A percentile compares a stretch with the other conserved stretches of the same genome.
These are phyloP conservation scores for Valencia hispanica DNA, from an alignment of 2,797 vertebrate species.

Conservation along the genomic window DNA sequence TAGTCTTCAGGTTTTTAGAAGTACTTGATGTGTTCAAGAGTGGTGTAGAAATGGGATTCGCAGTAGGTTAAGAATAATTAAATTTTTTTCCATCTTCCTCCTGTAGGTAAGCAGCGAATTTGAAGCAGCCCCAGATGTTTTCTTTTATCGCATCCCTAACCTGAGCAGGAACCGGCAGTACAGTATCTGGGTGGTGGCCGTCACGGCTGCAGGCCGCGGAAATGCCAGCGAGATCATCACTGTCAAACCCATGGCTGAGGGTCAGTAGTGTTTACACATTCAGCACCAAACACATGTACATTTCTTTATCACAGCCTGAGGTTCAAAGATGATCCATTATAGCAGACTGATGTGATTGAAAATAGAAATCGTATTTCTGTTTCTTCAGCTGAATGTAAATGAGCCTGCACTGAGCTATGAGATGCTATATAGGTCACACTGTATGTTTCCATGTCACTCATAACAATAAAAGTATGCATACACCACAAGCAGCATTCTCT, in stretches of 20 bases:
- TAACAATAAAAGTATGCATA: no score
- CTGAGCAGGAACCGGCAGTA: constrained; percentile 94
- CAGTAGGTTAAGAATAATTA: neutral
- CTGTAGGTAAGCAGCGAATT: constrained; percentile 96
- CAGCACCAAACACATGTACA: constrained; percentile 9
- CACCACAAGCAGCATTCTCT: no score
- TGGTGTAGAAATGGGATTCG: neutral
- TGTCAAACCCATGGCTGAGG: constrained; percentile 93
- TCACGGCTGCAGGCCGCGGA: constrained; percentile 92
- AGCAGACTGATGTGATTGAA: neutral
- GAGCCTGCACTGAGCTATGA: no score
- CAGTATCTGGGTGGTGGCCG: constrained; percentile 96
- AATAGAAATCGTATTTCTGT: neutral
- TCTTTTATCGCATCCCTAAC: constrained; percentile 95
- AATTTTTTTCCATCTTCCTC: constrained; percentile 20
- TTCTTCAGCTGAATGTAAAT: neutral
- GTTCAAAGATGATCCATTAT: neutral
- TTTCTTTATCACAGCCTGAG: neutral
- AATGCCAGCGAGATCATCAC: constrained; percentile 96
- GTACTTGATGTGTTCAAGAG: neutral
- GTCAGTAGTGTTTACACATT: constrained; percentile 63
- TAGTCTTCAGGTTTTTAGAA: neutral
- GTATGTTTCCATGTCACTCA: no score
- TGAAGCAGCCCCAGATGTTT: constrained; percentile 94
- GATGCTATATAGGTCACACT: no score